phyloP scores from a whole-genome alignment of 2,797 vertebrate genomes.

The Crypturellus tataupa region DNA sequence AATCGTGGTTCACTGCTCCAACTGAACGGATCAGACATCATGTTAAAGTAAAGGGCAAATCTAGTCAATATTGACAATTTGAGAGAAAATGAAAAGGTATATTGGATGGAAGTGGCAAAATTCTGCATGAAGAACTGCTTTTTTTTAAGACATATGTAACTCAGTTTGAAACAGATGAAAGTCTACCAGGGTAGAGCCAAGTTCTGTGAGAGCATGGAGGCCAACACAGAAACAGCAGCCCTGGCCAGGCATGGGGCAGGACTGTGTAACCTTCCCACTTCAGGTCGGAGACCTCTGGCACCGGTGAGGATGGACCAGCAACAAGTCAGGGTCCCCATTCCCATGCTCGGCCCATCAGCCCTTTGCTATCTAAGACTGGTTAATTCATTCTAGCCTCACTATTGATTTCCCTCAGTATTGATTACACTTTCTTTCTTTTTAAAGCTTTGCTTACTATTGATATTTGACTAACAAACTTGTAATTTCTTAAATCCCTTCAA shows the following conservation, averaged over 20 bases:
- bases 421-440: background rate
- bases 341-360: background rate
- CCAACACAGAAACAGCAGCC: background rate
- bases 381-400: background rate
- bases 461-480: background rate
- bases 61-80: background rate
- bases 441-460: background rate
- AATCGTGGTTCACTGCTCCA: background rate
- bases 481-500: background rate
- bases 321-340: background rate
- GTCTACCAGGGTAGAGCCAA: background rate
- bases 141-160: background rate
- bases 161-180: background rate
- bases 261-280: background rate
- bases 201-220: background rate
- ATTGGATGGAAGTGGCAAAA: background rate
- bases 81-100: background rate
- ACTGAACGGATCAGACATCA: background rate
- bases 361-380: accelerated
- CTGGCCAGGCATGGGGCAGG: background rate
- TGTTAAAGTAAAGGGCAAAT: background rate
- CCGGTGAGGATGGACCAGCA: background rate
- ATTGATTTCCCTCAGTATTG: background rate
- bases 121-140: background rate
- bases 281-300: background rate